Base-by-base conservation (phyloP, 1,140 invertebrate species). In the Aphelenchoides besseyi region DNA sequence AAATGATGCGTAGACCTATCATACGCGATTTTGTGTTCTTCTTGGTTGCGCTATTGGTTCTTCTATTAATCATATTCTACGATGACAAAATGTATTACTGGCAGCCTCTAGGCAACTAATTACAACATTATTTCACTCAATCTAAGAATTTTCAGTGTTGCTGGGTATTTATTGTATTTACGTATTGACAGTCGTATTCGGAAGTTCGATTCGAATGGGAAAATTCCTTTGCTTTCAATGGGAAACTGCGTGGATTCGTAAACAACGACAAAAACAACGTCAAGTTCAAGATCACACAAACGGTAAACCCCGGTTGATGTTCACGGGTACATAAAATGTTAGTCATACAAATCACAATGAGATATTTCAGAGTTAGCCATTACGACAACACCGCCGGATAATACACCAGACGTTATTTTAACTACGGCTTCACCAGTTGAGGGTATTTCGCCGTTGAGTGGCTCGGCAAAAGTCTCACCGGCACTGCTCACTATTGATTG, bases 21-120 rank as follows among this genome's bases (percentile, higher is more conserved):
- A 79, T 90, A 28, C 84, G 90, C n/a, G 90, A 91, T 81, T 85
- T 88, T 8, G 85, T 87, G 35, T 91, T 91, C 82, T 90, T 90
- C 78, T 81, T 90, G 5, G 73, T 85, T 16, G 86, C 89, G 23
- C 81, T 86, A 0, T 87, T 85, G 67, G 88, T 87, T 84, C 83
- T 86, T 3, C 88, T 88, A 71, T 82, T 78, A 30, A 77, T 88
- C 2, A 85, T 87, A n/a, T 73, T 86, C 32, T 87, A 85, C 74
- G 82, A 85, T 5, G 81, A 85, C 70, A 77, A 82, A 73, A 86
- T 89, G 3, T 79, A 82, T 1, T 78, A 86, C 30, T 80, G 81
- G 61, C 85, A 89, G 74, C 82, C 88, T 1, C 78, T 87, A 53
- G 87, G 88, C 88, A 79, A 75, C 71, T 68, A 30, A 12, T 29